Evolutionary conservation across 2,888 invertebrate species (phyloP).

Genomic region (Pelosia muscerda): DNA sequence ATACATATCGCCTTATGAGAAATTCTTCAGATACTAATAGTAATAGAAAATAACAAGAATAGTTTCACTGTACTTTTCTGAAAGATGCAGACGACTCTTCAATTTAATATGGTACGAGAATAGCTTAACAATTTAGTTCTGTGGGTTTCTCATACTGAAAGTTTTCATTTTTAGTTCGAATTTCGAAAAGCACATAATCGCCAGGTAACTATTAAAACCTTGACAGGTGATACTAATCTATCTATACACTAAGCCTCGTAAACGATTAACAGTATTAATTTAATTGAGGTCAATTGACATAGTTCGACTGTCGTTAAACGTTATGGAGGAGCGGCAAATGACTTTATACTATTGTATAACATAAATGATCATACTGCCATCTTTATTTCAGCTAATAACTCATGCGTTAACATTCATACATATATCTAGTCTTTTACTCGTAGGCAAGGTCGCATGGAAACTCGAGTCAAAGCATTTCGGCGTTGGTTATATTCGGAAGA

Average conservation of each 20-base stretch:
- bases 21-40: too few relatives aligned
- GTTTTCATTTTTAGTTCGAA: too few relatives aligned
- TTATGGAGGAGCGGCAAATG: conserved; percentile 14
- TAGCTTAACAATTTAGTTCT: too few relatives aligned
- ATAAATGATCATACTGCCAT: background rate
- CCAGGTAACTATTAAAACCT: background rate
- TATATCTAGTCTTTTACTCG: too few relatives aligned
- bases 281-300: conserved; percentile 46
- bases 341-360: background rate
- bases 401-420: background rate
- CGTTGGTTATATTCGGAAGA: too few relatives aligned
- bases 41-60: too few relatives aligned
- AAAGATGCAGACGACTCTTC: background rate
- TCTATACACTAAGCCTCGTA: conserved; percentile 8
- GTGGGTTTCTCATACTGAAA: background rate
- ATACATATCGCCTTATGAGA: too few relatives aligned
- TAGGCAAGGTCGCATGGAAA: too few relatives aligned
- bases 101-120: too few relatives aligned
- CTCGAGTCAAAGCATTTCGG: too few relatives aligned
- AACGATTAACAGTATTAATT: conserved; percentile 42
- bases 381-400: background rate
- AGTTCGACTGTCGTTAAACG: conserved; percentile 16
- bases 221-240: conserved; percentile 7
- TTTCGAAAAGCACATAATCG: too few relatives aligned
- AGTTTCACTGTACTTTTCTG: too few relatives aligned